Evolutionary conservation across 2,888 invertebrate genomes (phyloP).

Genomic region (Pandemis cinnamomeana): DNA sequence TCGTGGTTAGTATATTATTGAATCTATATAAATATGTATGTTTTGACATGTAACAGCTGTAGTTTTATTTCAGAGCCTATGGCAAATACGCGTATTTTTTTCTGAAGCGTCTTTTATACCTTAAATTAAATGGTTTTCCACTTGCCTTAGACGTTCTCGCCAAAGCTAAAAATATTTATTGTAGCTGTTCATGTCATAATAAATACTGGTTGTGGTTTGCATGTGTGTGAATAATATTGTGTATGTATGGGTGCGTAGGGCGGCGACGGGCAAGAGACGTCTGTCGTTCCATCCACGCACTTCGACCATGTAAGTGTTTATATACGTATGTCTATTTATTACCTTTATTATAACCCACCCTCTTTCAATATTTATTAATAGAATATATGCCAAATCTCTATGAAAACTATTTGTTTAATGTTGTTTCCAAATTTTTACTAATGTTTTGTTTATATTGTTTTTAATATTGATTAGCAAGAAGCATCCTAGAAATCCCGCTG

Average conservation of each 20-base stretch:
- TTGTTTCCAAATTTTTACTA: not conserved
- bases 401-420: not conserved
- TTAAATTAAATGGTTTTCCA: not conserved
- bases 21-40: conserved; percentile 3
- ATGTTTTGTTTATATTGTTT: not conserved
- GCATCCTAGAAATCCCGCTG: too few species aligned
- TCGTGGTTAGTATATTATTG: not conserved
- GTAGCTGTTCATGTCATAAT: conserved; percentile 16
- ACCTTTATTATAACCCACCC: not conserved
- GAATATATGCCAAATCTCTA: not conserved
- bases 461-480: too few species aligned
- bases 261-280: conserved; percentile 78
- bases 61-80: not conserved
- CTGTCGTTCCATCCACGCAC: conserved; percentile 73
- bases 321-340: conserved; percentile 32
- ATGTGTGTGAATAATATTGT: conserved; percentile 61
- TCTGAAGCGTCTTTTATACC: too few species aligned
- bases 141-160: not conserved
- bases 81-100: too few species aligned
- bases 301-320: conserved; percentile 76
- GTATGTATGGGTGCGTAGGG: conserved; percentile 76
- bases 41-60: conserved; percentile 27
- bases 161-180: not conserved
- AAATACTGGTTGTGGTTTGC: conserved; percentile 68
- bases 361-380: not conserved